phyloP scores from a whole-genome alignment of 2,113 vertebrate species.

The Chamaea fasciata region DNA sequence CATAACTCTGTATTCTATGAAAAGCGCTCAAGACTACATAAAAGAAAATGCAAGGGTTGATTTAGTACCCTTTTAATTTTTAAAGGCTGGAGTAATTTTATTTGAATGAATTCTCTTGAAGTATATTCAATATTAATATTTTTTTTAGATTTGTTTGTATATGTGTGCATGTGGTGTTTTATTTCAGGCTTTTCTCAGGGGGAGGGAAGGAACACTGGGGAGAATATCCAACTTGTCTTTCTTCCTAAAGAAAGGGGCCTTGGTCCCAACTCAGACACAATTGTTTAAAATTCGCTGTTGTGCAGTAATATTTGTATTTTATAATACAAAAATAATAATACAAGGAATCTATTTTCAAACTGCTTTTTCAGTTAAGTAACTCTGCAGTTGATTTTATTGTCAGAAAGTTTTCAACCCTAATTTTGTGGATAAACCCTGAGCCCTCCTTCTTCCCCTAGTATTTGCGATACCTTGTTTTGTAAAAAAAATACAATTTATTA shows the following conservation, averaged over 20 bases:
- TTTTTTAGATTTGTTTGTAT: not conserved
- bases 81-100: not conserved
- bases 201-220: not conserved
- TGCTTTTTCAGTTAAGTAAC: not conserved
- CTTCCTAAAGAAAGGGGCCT: not conserved
- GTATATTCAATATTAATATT: not conserved
- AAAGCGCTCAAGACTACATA: not conserved
- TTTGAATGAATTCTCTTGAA: not conserved
- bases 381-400: not conserved
- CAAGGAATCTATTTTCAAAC: not conserved
- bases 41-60: not conserved
- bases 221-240: not conserved
- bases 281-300: not conserved
- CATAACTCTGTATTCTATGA: not conserved
- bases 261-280: not conserved
- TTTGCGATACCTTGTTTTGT: not conserved
- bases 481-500: not conserved
- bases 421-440: not conserved
- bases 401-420: not conserved
- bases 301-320: not conserved
- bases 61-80: not conserved
- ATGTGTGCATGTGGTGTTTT: not conserved
- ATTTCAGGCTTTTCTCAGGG: not conserved
- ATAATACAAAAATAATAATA: not conserved
- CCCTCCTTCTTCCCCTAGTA: not conserved